Evolutionary conservation across 2,113 vertebrate species (phyloP).

Genomic region (Columba janthina): DNA sequence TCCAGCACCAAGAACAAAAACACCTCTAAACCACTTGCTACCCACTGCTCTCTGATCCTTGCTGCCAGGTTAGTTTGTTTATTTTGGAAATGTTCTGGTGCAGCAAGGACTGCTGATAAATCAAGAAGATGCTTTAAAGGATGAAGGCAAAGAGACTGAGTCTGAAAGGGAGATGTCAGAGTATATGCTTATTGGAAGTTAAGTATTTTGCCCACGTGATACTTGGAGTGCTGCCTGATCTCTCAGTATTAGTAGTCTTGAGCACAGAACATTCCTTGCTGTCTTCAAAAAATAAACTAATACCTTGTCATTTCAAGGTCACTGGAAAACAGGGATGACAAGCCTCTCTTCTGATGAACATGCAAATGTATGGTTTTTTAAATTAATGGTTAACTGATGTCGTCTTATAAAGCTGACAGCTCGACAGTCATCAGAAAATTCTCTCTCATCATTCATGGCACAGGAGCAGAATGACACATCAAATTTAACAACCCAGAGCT

Average conservation of each 20-base stretch:
- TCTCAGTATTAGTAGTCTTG: not conserved
- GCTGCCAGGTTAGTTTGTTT: not conserved
- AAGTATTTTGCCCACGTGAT: conserved; percentile 7
- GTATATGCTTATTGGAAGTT: conserved; percentile 22
- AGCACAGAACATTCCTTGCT: not conserved
- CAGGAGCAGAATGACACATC: not conserved
- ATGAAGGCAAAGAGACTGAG: not conserved
- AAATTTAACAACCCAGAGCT: conserved; percentile 25
- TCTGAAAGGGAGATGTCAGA: conserved; percentile 1
- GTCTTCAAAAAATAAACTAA: conserved; percentile 15
- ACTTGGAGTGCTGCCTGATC: conserved; percentile 23
- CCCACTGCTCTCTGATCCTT: not conserved
- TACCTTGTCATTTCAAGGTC: conserved; percentile 8
- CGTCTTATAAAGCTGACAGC: not conserved
- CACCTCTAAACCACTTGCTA: not conserved
- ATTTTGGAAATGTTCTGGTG: not conserved
- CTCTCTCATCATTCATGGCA: not conserved
- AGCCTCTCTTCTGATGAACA: not conserved
- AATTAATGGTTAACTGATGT: not conserved
- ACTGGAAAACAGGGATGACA: not conserved
- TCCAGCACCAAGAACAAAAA: not conserved
- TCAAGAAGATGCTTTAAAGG: not conserved
- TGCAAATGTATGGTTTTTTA: not conserved
- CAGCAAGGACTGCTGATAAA: not conserved
- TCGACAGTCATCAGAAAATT: conserved; percentile 1